Percentiles rank a stretch among this genome's conserved stretches.
Evolutionary conservation across 2,797 vertebrate species (phyloP).

Genomic region (Cetoscarus ocellatus): DNA sequence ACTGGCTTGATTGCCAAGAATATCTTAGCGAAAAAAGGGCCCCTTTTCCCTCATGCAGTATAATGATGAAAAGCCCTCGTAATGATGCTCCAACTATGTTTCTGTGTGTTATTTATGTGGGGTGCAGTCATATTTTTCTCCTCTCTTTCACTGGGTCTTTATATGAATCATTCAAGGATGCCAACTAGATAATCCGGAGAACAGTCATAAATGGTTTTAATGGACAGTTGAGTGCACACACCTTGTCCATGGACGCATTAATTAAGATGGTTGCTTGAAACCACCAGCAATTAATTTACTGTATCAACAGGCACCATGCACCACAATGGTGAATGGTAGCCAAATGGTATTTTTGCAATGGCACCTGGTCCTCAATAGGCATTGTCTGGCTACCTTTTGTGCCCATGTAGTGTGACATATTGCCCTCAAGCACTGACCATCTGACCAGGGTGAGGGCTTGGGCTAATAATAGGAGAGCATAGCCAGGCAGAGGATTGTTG

Average conservation of each 20-base stretch:
- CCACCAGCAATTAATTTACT: constrained; percentile 66
- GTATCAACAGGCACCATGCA: constrained; percentile 66
- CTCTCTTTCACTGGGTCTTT: constrained; percentile 62
- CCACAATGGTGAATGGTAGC: constrained; percentile 80
- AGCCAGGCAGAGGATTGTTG: constrained; percentile 77
- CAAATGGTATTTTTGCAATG: constrained; percentile 79
- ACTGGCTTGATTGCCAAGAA: constrained; percentile 64
- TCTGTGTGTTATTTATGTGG: constrained; percentile 52
- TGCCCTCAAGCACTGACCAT: constrained; percentile 88
- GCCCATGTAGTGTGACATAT: constrained; percentile 86
- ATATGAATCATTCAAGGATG: constrained; percentile 76
- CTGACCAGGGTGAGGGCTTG: constrained; percentile 85
- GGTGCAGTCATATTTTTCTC: constrained; percentile 50
- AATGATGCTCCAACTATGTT: constrained; percentile 66
- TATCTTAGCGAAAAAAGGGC: constrained; percentile 41
- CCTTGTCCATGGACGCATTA: constrained; percentile 67
- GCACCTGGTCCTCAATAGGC: constrained; percentile 87
- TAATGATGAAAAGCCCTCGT: constrained; percentile 72
- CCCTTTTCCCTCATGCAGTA: constrained; percentile 60
- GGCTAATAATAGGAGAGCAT: constrained; percentile 85
- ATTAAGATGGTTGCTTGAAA: constrained; percentile 73
- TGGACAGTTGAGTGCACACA: constrained; percentile 60
- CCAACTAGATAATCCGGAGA: constrained; percentile 61
- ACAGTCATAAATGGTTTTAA: constrained; percentile 56
- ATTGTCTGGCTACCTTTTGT: constrained; percentile 87